A percentile compares a stretch with the other conserved stretches of the same genome.
phyloP scores from a whole-genome alignment of 2,888 invertebrate species.

The Anoncus sp. region DNA sequence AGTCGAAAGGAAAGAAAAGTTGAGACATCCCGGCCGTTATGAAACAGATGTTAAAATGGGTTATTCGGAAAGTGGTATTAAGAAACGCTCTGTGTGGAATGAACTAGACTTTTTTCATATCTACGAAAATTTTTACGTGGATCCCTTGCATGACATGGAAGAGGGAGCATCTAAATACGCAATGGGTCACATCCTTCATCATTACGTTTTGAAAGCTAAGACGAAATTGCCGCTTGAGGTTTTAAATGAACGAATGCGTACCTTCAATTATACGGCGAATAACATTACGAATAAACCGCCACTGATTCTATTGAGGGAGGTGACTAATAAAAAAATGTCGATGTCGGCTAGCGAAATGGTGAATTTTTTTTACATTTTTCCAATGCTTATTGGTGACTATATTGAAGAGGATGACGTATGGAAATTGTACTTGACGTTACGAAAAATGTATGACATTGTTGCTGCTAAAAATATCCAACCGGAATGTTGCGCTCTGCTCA shows the following conservation, averaged over 20 bases:
- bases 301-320: not conserved
- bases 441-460: conserved; percentile 26
- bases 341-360: conserved; percentile 6
- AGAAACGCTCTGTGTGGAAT: conserved; percentile 8
- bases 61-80: not conserved
- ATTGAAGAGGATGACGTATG: conserved; percentile 15
- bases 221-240: not conserved
- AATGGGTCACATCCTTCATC: not conserved
- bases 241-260: not conserved
- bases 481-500: not conserved
- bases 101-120: conserved; percentile 22
- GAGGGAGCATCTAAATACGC: conserved; percentile 3
- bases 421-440: conserved; percentile 8
- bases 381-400: conserved; percentile 17
- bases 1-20: conserved; percentile 9
- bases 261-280: not conserved
- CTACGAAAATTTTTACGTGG: conserved; percentile 18
- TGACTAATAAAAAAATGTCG: not conserved
- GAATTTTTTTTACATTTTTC: not conserved
- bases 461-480: conserved; percentile 18
- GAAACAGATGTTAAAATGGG: conserved; percentile 9
- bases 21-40: not conserved
- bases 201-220: conserved; percentile 9
- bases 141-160: conserved; percentile 1
- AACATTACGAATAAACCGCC: not conserved